Conservation (phyloP, 1,140 invertebrate species). For the Phocides pigmalion region DNA sequence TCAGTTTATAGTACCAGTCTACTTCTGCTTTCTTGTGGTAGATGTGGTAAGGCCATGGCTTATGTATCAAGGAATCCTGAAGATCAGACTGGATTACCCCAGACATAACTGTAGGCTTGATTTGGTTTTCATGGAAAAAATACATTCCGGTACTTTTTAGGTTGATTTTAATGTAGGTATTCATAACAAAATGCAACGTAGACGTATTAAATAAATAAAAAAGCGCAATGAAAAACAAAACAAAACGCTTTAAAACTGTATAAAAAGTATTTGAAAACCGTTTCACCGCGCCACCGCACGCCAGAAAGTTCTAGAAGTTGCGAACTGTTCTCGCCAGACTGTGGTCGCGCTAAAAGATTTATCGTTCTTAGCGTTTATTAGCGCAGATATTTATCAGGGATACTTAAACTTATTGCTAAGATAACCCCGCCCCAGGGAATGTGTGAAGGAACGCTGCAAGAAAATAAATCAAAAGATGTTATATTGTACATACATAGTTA, state of each 20-base stretch:
- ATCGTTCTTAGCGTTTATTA: constrained; percentile 67
- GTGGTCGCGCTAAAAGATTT: constrained; percentile 59
- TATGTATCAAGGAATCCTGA: too few relatives aligned
- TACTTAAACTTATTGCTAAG: constrained; percentile 63
- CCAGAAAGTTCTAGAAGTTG: constrained; percentile 23
- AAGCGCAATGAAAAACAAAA: neutral
- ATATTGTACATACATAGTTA: neutral
- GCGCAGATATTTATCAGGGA: constrained; percentile 67
- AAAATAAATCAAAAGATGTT: constrained; percentile 46
- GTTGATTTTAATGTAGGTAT: too few relatives aligned
- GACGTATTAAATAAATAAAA: neutral
- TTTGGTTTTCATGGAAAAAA: too few relatives aligned
- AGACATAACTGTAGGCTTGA: too few relatives aligned
- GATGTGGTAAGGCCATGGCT: too few relatives aligned
- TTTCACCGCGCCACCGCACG: constrained; percentile 29
- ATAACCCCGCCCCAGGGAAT: constrained; percentile 45
- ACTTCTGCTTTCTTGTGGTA: too few relatives aligned
- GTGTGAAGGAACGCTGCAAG: constrained; percentile 43
- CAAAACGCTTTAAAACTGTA: constrained; percentile 12
- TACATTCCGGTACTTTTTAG: too few relatives aligned
- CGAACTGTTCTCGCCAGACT: constrained; percentile 18
- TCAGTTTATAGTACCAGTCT: too few relatives aligned
- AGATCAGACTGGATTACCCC: too few relatives aligned
- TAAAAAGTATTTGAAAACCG: constrained; percentile 27
- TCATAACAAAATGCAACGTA: too few relatives aligned